Conservation (phyloP, 2,113 vertebrate species). For the Acrocephalus arundinaceus region DNA sequence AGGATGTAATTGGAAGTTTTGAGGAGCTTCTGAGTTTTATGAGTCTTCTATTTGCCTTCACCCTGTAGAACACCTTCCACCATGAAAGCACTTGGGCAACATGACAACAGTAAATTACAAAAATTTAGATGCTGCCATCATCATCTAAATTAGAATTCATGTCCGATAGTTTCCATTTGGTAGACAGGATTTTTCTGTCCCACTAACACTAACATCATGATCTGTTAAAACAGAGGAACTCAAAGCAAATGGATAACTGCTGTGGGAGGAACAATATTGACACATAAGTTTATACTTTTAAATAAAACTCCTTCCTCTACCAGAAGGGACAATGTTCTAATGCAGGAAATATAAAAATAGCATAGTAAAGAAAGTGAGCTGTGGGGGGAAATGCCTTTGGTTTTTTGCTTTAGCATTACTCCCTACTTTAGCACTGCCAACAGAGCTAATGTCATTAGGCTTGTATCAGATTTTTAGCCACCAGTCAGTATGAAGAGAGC, state of each 20-base stretch:
- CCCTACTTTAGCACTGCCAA: not conserved
- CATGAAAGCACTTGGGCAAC: not conserved
- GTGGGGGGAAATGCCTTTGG: not conserved
- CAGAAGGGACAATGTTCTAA: not conserved
- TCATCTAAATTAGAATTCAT: not conserved
- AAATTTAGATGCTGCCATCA: not conserved
- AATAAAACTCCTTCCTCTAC: not conserved
- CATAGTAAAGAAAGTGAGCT: not conserved
- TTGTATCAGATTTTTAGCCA: not conserved
- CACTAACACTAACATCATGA: accelerated
- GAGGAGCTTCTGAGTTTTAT: not conserved
- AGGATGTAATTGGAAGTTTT: not conserved
- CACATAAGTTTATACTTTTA: not conserved
- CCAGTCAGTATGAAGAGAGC: not conserved
- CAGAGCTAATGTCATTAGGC: not conserved
- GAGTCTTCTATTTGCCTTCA: not conserved
- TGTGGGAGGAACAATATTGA: not conserved
- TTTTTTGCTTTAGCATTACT: not conserved
- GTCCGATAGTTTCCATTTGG: not conserved
- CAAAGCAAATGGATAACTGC: not conserved
- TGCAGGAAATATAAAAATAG: not conserved
- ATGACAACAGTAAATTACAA: not conserved
- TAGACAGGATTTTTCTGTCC: not conserved
- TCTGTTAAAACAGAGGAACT: not conserved
- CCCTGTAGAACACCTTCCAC: not conserved